Conservation (phyloP, 2,888 invertebrate species). For the Pediacus dermestoides region DNA sequence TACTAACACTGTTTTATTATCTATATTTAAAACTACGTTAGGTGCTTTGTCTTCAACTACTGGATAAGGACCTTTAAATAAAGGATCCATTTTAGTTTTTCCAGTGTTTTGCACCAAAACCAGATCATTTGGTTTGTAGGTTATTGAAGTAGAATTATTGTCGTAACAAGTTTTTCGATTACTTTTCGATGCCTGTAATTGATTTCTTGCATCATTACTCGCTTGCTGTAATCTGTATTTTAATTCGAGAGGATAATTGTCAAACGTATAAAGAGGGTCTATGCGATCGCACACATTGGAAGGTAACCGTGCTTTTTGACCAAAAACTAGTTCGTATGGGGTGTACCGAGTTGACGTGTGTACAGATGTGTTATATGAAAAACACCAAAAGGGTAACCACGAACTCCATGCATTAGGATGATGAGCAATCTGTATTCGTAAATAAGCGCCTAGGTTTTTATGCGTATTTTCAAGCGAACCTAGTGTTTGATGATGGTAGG, state of each 20-base stretch:
- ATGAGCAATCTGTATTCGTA: slow-evolving; percentile 16
- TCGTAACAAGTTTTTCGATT: too few species aligned
- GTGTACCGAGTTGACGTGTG: slow-evolving; percentile 7
- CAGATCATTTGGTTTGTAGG: slow-evolving; percentile 4
- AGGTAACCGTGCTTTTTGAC: slow-evolving; percentile 7
- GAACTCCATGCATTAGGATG: slow-evolving; percentile 7
- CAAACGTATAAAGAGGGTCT: slow-evolving; percentile 15
- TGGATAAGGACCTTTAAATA: slow-evolving; percentile 4
- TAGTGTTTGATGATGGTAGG: slow-evolving; percentile 19
- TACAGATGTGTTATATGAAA: slow-evolving; percentile 13
- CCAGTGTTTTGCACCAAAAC: slow-evolving; percentile 9
- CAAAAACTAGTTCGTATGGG: slow-evolving; percentile 8
- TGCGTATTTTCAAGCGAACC: slow-evolving; percentile 19
- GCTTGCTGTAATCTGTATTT: slow-evolving; percentile 14
- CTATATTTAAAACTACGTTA: slow-evolving; percentile 1
- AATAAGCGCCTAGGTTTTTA: slow-evolving; percentile 10
- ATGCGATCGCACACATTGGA: slow-evolving; percentile 5
- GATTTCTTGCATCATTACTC: slow-evolving; percentile 14
- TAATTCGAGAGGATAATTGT: slow-evolving; percentile 13
- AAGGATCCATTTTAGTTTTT: slow-evolving; percentile 5
- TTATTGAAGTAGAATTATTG: neutral
- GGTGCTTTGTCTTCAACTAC: neutral
- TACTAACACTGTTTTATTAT: slow-evolving; percentile 1
- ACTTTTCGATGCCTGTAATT: slow-evolving; percentile 12
- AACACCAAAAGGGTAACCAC: slow-evolving; percentile 12